phyloP scores from a whole-genome alignment of 2,113 vertebrate genomes.

The Rhegmatorhina hoffmannsi region DNA sequence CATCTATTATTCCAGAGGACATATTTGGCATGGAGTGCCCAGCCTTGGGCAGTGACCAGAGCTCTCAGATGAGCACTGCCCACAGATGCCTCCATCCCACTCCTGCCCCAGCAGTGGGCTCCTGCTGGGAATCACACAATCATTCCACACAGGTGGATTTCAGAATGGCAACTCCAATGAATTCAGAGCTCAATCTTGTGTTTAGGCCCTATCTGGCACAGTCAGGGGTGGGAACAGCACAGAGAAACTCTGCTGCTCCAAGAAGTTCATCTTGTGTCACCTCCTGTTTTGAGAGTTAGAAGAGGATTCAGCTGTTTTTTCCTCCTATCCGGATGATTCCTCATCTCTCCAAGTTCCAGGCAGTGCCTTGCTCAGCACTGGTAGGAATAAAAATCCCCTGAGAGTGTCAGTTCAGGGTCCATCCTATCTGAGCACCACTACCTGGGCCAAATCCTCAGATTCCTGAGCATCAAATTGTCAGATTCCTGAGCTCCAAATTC shows the following conservation, averaged over 20 bases:
- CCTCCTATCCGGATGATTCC: neutral
- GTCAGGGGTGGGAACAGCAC: neutral
- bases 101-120: neutral
- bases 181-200: neutral
- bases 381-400: neutral
- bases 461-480: no score
- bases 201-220: accelerated
- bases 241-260: neutral
- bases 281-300: neutral
- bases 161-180: accelerated
- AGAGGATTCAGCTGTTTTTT: neutral
- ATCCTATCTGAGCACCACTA: neutral
- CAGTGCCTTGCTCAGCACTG: neutral
- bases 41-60: neutral
- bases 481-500: no score
- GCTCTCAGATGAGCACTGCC: accelerated
- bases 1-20: neutral
- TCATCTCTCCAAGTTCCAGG: neutral
- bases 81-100: neutral
- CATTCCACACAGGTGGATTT: accelerated
- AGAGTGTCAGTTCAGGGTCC: neutral
- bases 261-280: neutral
- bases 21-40: neutral
- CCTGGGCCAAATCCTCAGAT: neutral
- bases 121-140: neutral